A percentile compares a stretch with the other conserved stretches of the same genome.
Conservation (phyloP, 2,113 vertebrate species). For the Cavia porcellus region DNA sequence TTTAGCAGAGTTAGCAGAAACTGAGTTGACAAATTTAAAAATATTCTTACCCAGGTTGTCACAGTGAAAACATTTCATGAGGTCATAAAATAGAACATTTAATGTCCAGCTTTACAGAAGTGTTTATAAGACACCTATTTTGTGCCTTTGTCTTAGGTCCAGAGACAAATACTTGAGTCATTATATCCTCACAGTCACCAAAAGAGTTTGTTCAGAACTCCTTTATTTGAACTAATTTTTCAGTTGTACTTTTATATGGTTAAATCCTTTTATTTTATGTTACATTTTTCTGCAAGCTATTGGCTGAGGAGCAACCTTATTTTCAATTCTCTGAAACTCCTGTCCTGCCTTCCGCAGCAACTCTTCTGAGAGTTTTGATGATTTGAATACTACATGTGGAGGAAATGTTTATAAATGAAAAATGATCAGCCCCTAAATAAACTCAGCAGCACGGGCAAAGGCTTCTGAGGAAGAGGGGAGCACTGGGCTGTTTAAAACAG, state of each 20-base stretch:
- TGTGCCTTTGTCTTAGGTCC: neutral
- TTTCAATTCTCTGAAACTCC: neutral
- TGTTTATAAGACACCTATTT: conserved; percentile 15
- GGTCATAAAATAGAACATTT: neutral
- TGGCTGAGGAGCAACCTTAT: neutral
- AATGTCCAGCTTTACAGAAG: neutral
- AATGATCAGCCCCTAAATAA: neutral
- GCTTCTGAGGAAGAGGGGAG: too few relatives aligned
- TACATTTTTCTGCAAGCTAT: neutral
- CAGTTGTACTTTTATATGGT: neutral
- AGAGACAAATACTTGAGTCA: neutral
- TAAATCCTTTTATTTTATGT: neutral
- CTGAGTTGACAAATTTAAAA: neutral
- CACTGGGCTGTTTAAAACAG: fast-evolving
- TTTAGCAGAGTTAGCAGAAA: conserved; percentile 1
- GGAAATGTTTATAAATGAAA: conserved; percentile 4
- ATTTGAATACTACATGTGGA: conserved; percentile 31
- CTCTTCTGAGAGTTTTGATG: neutral
- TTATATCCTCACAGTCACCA: neutral
- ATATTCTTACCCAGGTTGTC: neutral
- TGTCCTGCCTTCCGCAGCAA: neutral
- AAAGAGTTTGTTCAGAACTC: neutral
- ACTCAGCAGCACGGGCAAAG: neutral
- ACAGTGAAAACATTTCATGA: neutral
- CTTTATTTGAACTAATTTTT: conserved; percentile 31